Percentiles rank a stretch among this genome's conserved stretches.
Conservation (phyloP, 2,888 invertebrate genomes). For the Dastarcus helophoroides region DNA sequence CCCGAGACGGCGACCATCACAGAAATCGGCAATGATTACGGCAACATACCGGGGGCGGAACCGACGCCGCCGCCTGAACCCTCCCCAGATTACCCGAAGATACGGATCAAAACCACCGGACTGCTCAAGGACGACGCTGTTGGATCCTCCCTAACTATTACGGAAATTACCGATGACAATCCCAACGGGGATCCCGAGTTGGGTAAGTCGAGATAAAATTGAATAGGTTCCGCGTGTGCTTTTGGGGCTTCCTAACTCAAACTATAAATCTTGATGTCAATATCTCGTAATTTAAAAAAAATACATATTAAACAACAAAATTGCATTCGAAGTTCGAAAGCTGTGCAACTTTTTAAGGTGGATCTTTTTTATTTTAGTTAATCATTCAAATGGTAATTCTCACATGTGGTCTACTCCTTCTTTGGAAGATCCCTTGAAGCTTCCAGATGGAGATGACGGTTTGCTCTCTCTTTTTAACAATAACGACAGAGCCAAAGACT, state of each 20-base stretch:
- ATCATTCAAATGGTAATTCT: constrained; percentile 8
- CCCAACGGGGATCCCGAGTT: constrained; percentile 16
- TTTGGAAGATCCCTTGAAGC: constrained; percentile 31
- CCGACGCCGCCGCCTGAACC: constrained; percentile 30
- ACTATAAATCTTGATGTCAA: too few species aligned
- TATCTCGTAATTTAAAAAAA: too few species aligned
- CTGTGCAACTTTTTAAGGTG: too few species aligned
- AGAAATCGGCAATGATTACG: constrained; percentile 16
- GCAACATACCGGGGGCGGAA: constrained; percentile 30
- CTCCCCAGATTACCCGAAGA: constrained; percentile 31
- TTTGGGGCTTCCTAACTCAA: too few species aligned
- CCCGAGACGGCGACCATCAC: constrained; percentile 3
- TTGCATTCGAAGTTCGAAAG: too few species aligned
- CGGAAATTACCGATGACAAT: constrained; percentile 34
- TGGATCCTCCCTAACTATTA: constrained; percentile 23
- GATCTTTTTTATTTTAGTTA: too few species aligned
- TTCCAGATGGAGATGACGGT: constrained; percentile 28
- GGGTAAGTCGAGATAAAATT: constrained; percentile 18
- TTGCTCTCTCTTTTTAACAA: constrained; percentile 30
- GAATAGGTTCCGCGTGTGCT: too few species aligned
- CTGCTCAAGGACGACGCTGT: constrained; percentile 24
- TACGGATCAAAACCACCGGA: constrained; percentile 33
- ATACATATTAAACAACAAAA: too few species aligned
- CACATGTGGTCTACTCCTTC: constrained; percentile 25
- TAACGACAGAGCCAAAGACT: constrained; percentile 32